These are phyloP conservation scores for Lepeophtheirus nordmannii DNA, from an alignment of 2,888 invertebrate species.

Conservation along the genomic window DNA sequence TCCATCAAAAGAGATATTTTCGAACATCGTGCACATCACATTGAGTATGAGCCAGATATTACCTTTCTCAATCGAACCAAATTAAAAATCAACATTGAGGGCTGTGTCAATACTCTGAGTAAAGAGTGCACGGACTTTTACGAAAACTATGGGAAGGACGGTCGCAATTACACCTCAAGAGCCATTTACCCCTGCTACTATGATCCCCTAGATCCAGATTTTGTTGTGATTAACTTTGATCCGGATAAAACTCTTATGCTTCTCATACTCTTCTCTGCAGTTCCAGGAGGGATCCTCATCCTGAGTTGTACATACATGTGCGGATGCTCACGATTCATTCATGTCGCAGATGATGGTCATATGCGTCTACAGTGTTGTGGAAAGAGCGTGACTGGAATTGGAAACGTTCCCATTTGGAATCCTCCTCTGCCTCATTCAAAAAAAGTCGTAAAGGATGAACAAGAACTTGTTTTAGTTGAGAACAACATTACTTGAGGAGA, in stretches of 20 bases:
- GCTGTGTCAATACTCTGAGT: conserved; percentile 28
- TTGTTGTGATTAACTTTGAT: conserved; percentile 28
- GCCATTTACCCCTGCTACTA: conserved; percentile 28
- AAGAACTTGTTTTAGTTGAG: background rate
- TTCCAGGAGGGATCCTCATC: conserved; percentile 26
- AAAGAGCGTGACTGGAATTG: conserved; percentile 14
- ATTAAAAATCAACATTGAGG: conserved; percentile 27
- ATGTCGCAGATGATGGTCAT: conserved; percentile 23
- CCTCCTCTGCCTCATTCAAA: conserved; percentile 7
- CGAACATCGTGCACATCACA: background rate
- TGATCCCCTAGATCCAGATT: conserved; percentile 26
- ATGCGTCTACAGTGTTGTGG: conserved; percentile 19
- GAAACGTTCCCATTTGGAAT: conserved; percentile 15
- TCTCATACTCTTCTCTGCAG: conserved; percentile 27
- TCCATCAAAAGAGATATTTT: background rate
- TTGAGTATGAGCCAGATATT: conserved; percentile 13
- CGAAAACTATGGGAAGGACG: conserved; percentile 26
- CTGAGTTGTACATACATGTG: conserved; percentile 24
- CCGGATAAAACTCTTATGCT: conserved; percentile 26
- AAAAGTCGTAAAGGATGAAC: conserved; percentile 3
- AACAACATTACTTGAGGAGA: background rate
- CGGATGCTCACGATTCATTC: conserved; percentile 17
- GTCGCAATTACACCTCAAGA: conserved; percentile 27
- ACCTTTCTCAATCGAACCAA: conserved; percentile 14
- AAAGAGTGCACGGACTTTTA: conserved; percentile 28